Conservation (phyloP, 2,888 invertebrate species). For the Tenthredo notha region DNA sequence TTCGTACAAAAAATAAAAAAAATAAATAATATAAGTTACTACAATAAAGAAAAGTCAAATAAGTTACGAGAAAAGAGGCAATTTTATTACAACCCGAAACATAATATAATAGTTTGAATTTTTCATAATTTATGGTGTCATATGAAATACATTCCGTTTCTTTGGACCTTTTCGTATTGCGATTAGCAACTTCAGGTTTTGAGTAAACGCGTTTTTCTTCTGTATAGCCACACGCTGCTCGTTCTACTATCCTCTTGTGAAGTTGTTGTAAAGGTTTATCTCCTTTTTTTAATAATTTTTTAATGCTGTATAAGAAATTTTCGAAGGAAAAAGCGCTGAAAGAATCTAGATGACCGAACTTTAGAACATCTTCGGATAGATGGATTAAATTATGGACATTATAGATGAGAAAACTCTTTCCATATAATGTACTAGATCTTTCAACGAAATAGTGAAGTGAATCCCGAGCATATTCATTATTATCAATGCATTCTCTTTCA, state of each 20-base stretch:
- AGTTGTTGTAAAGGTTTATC: conserved; percentile 40
- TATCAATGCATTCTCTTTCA: conserved; percentile 35
- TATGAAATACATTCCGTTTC: not conserved
- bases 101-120: no score
- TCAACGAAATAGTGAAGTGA: conserved; percentile 19
- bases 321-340: conserved; percentile 50
- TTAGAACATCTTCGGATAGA: conserved; percentile 33
- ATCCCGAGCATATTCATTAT: conserved; percentile 51
- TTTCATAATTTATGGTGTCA: not conserved
- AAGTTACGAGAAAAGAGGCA: no score
- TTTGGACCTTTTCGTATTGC: not conserved
- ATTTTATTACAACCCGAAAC: no score
- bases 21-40: no score
- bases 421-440: conserved; percentile 14
- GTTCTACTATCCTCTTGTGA: conserved; percentile 19
- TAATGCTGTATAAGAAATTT: conserved; percentile 4
- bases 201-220: not conserved
- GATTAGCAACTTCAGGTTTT: not conserved
- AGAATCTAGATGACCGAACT: conserved; percentile 39
- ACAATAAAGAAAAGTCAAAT: no score
- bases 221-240: not conserved
- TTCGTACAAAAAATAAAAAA: no score
- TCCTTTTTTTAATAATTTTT: conserved; percentile 27
- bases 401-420: conserved; percentile 20
- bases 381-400: conserved; percentile 48